These are phyloP conservation scores for Larimichthys polyactis DNA, from an alignment of 2,113 vertebrate species.

Conservation along the genomic window DNA sequence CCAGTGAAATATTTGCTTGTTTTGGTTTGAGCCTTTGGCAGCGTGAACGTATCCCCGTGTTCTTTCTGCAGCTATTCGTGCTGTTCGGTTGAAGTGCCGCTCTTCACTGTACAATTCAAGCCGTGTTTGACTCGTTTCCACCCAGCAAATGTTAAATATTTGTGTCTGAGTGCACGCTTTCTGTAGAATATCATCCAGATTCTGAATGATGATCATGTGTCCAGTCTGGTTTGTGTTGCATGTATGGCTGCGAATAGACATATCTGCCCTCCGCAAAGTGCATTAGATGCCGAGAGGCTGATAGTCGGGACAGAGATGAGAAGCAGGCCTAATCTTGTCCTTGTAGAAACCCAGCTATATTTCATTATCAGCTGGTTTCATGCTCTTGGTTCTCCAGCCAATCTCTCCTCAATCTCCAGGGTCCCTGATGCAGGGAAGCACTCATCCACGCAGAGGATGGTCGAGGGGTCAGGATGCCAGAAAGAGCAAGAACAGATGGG, in stretches of 20 bases:
- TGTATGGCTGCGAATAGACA: conserved; percentile 18
- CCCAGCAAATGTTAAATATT: background rate
- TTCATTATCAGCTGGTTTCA: conserved; percentile 74
- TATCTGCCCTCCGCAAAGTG: conserved; percentile 42
- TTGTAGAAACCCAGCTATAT: conserved; percentile 67
- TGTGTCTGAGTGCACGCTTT: too few species aligned
- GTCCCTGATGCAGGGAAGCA: conserved; percentile 50
- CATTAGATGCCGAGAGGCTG: conserved; percentile 60
- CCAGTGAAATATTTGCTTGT: background rate
- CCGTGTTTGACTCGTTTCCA: background rate
- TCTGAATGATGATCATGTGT: background rate
- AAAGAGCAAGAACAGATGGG: conserved; percentile 25
- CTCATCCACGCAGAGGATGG: conserved; percentile 48
- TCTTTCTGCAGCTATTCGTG: background rate
- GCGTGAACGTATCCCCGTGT: background rate
- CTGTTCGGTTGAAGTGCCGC: background rate
- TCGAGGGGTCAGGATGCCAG: conserved; percentile 56
- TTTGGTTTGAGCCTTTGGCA: background rate
- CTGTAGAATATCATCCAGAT: too few species aligned
- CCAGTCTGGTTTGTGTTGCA: conserved; percentile 26
- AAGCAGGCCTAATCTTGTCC: conserved; percentile 75
- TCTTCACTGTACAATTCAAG: background rate
- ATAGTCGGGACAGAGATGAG: conserved; percentile 58
- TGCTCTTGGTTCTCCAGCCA: conserved; percentile 57
- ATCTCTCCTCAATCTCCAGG: conserved; percentile 70